These are phyloP conservation scores for Synodontis membranacea DNA, from an alignment of 2,113 vertebrate species.

Conservation along the genomic window DNA sequence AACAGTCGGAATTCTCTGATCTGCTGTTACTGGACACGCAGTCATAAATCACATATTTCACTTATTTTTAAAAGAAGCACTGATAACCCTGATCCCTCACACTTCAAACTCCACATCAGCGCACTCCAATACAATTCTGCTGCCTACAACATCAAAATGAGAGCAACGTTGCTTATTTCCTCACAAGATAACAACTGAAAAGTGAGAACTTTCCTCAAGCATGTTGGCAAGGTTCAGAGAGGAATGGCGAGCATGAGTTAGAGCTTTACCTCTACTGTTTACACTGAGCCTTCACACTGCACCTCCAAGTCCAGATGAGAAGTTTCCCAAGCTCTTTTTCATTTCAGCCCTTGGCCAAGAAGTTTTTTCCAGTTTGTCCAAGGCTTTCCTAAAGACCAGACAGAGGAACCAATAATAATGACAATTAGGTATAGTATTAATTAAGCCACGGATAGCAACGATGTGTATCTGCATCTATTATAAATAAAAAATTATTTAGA, in stretches of 20 bases:
- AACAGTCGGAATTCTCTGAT: constrained; percentile 72
- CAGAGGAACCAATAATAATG: not conserved
- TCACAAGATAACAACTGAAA: constrained; percentile 36
- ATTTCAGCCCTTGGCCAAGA: not conserved
- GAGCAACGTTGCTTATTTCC: not conserved
- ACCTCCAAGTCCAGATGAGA: constrained; percentile 77
- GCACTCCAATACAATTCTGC: not conserved
- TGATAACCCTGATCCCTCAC: constrained; percentile 1
- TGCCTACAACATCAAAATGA: not conserved
- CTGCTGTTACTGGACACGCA: constrained; percentile 68
- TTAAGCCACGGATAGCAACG: not conserved
- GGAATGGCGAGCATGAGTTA: constrained; percentile 63
- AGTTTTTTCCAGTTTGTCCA: not conserved
- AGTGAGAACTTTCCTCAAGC: constrained; percentile 53
- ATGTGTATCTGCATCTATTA: not conserved
- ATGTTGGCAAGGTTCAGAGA: constrained; percentile 61
- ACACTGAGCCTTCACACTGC: constrained; percentile 74
- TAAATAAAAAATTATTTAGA: not conserved
- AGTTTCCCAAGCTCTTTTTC: constrained; percentile 82
- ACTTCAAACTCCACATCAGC: not conserved
- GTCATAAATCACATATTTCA: constrained; percentile 58
- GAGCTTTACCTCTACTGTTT: constrained; percentile 75
- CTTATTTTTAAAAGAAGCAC: constrained; percentile 6
- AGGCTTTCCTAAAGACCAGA: not conserved
- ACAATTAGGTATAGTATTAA: not conserved